Base-by-base conservation (phyloP, 2,113 vertebrate species). In the Guaruba guarouba region DNA sequence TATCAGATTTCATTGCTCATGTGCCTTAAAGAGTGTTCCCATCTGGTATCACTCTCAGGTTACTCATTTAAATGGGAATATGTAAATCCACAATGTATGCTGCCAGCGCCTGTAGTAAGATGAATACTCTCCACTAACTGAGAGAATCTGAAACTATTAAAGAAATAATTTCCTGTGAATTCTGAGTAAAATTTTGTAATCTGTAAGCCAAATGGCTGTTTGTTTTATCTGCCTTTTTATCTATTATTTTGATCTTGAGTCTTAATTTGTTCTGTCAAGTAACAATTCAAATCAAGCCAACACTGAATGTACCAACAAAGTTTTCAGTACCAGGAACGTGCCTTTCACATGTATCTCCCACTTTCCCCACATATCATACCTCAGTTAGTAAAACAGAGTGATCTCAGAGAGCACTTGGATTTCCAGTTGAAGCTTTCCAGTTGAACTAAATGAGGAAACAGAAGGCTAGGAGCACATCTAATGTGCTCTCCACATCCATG, bases 251-350 rank as follows among this genome's bases (percentile, higher is more conserved):
- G 13, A 64, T 88, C 54, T 76, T 49, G 18, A 70, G 23, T 13
- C 13, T 59, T 79, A 41, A 71, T 15, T 23, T 62, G 3, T 48
- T 84, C n/a, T 76, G 19, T 43, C 39, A 80, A 59, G 11, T 78
- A 61, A 83, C 11, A 63, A 33, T 37, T 70, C 59, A 70, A 74
- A 82, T 62, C 55, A 89, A 86, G 66, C 31, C 29, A 80, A 75
- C 8, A 22, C 10, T 67, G 15, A 89, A 71, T 17, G 14, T 28
- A 83, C 22, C 20, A 46, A 51, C 35, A 11, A 82, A 80, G 49
- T 9, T 74, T 70, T 73, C 1, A 0, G 25, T 46, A 48, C 25
- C 8, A 22, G 29, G 27, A 94, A 55, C 0, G 0, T 52, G 24
- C 22, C 52, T 89, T 77, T 80, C 41, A 33, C 3, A 2, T 6